A percentile compares a stretch with the other conserved stretches of the same genome.
Evolutionary conservation across 2,888 invertebrate genomes (phyloP).

Genomic region (Yponomeuta sedellus): DNA sequence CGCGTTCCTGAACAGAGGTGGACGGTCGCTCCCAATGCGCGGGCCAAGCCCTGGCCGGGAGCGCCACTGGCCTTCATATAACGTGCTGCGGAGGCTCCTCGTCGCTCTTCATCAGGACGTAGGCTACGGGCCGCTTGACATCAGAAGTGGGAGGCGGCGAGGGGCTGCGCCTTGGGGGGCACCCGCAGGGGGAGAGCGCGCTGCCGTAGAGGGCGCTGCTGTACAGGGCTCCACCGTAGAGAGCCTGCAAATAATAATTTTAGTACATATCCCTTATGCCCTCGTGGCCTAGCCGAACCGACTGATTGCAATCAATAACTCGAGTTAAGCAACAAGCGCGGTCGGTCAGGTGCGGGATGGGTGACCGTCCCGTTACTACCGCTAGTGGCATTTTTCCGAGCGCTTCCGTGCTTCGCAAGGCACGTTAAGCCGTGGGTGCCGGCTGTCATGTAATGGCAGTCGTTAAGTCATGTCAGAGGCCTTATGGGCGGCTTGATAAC

Average conservation of each 20-base stretch:
- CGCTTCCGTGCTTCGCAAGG: too few species aligned
- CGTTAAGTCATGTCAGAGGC: too few species aligned
- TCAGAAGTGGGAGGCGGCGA: slow-evolving; percentile 57
- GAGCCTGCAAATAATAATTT: slow-evolving; percentile 40
- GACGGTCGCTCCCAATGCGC: slow-evolving; percentile 72
- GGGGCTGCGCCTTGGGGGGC: slow-evolving; percentile 61
- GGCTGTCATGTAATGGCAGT: too few species aligned
- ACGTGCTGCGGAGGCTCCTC: slow-evolving; percentile 80
- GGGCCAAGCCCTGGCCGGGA: slow-evolving; percentile 80
- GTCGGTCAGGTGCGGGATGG: too few species aligned
- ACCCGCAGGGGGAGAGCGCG: slow-evolving; percentile 64
- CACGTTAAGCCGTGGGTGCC: too few species aligned
- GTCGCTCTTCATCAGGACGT: slow-evolving; percentile 80
- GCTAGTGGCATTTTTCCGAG: too few species aligned
- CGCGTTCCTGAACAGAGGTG: slow-evolving; percentile 56
- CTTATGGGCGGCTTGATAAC: too few species aligned
- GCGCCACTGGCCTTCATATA: slow-evolving; percentile 91
- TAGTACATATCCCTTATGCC: background rate
- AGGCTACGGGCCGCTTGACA: slow-evolving; percentile 75
- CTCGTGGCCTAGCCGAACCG: too few species aligned
- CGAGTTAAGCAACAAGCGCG: too few species aligned
- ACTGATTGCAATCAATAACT: too few species aligned
- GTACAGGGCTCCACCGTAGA: slow-evolving; percentile 67
- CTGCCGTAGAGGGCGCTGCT: slow-evolving; percentile 66
- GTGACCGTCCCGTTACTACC: too few species aligned